A percentile compares a stretch with the other conserved stretches of the same genome.
Conservation (phyloP, 1,140 invertebrate genomes). For the Metaphire vulgaris region DNA sequence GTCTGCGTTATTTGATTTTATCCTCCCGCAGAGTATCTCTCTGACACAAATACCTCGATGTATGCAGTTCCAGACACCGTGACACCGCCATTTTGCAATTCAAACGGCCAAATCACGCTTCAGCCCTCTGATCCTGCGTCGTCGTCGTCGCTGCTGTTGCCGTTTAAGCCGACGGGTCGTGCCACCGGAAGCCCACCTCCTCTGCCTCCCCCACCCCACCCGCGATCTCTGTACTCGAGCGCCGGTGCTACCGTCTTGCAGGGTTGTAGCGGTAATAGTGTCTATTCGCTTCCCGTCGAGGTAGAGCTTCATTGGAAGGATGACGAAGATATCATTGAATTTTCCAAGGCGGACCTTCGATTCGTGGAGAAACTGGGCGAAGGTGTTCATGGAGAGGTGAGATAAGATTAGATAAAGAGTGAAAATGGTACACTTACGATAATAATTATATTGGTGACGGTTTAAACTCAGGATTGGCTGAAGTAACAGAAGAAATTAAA, state of each 20-base stretch:
- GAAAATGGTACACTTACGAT: no score
- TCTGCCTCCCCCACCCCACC: neutral
- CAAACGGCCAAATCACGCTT: neutral
- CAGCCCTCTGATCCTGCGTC: neutral
- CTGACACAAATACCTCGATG: conserved; percentile 19
- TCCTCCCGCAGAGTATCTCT: conserved; percentile 19
- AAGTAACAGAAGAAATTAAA: no score
- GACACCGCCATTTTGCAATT: neutral
- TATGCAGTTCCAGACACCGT: conserved; percentile 19
- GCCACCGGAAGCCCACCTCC: neutral
- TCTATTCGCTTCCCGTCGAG: conserved; percentile 50
- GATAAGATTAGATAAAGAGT: no score
- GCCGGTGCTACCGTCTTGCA: conserved; percentile 55
- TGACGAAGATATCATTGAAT: conserved; percentile 53
- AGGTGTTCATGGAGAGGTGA: conserved; percentile 73
- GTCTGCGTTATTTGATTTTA: no score
- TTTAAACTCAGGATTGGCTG: no score
- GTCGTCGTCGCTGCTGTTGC: neutral
- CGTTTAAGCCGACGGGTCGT: neutral
- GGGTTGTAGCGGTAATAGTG: conserved; percentile 54
- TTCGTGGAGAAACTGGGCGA: conserved; percentile 72
- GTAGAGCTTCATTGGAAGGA: conserved; percentile 52
- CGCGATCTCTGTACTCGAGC: conserved; percentile 60
- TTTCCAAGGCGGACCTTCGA: conserved; percentile 67
- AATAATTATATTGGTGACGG: no score